Evolutionary conservation across 2,888 invertebrate genomes (phyloP), one percentile per base, ranked within the genome.

Genomic region (Macaria notata): DNA sequence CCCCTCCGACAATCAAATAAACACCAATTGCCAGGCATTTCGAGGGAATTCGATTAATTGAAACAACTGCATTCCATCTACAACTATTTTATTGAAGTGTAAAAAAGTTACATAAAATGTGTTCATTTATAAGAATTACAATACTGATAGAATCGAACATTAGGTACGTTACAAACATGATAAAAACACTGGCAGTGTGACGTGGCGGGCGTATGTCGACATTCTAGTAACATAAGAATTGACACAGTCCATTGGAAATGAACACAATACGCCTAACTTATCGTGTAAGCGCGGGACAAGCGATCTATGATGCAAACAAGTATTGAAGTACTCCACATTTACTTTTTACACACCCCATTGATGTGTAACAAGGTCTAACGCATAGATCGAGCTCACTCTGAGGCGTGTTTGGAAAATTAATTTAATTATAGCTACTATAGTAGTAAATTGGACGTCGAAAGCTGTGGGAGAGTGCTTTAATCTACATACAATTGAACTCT

Each of bases 211-310:
- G 80, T 91, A 93, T 93, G 93, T 92, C 90, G 84, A 92, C 82
- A 93, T 93, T 93, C 93, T 93, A 93, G 92, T 86, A 90, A 84
- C 80, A 92, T 86, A 92, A 93, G 93, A 93, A 93, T 92, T 92
- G 93, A 93, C 93, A 92, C 93, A 93, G 92, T 93, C 93, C 90
- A 86, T 78, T 88, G 81, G 72, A 76, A 86, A 83, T 79, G 79
- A 87, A 86, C 83, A 84, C 79, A 86, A 83, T 86, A 86, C 76
- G 73, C 74, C 77, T 76, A 78, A 80, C 75, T 71, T 72, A 76
- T 70, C 71, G 65, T 63, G 64, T 69, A 67, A 56, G 51, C 57
- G 58, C 63, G 49, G 81, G 79, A 69, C 67, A 81, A 84, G 83
- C 84, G 72, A 75, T 79, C 76, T 85, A 79, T 68, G 70, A 81